Conservation (phyloP, 2,797 vertebrate genomes). For the Yasuhikotakia modesta region DNA sequence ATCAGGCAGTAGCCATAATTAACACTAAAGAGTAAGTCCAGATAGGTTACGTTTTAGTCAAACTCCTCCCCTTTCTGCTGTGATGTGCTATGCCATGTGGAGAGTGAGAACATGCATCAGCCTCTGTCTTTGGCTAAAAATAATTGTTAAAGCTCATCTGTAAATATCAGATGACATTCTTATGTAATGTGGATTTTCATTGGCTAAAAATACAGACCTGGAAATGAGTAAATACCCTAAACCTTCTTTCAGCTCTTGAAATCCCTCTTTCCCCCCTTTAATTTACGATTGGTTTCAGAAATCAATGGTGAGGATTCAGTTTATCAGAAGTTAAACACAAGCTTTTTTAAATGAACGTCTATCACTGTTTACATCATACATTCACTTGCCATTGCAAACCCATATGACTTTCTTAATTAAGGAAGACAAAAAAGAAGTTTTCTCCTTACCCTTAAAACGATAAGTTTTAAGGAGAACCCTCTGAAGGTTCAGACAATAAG, state of each 20-base stretch:
- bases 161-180: slow-evolving; percentile 60
- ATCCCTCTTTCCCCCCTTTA: slow-evolving; percentile 29
- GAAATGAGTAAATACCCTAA: slow-evolving; percentile 36
- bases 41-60: too few relatives aligned
- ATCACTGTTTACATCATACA: too few relatives aligned
- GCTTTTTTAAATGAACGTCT: too few relatives aligned
- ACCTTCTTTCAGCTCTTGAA: slow-evolving; percentile 28
- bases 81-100: not conserved
- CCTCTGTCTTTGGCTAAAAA: not conserved
- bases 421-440: not conserved
- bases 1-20: too few relatives aligned
- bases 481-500: not conserved
- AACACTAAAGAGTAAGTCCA: too few relatives aligned
- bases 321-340: too few relatives aligned
- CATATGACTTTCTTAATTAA: not conserved
- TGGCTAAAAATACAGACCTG: slow-evolving; percentile 37
- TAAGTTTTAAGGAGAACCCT: not conserved
- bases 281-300: slow-evolving; percentile 34
- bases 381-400: too few relatives aligned
- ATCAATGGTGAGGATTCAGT: not conserved
- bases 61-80: not conserved
- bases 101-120: not conserved
- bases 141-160: slow-evolving; percentile 31
- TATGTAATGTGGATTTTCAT: slow-evolving; percentile 55
- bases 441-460: too few relatives aligned